Conservation (phyloP, 1,140 invertebrate species). For the Aphelenchoides fujianensis region DNA sequence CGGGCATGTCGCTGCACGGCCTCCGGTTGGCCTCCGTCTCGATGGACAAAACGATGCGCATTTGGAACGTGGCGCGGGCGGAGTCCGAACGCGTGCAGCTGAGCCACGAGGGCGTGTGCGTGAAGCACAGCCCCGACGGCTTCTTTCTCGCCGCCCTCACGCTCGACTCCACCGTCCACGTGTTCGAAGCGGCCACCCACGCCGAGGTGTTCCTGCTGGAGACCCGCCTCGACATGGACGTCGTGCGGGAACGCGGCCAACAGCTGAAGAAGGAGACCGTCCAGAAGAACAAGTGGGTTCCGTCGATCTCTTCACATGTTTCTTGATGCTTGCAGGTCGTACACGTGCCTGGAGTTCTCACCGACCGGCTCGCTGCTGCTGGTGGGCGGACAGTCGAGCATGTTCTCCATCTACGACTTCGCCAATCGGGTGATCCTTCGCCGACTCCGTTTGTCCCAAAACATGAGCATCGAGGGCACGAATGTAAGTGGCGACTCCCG, state of each 20-base stretch:
- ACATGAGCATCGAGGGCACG: conserved; percentile 44
- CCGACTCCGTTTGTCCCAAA: conserved; percentile 33
- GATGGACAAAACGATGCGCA: conserved; percentile 45
- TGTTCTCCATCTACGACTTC: conserved; percentile 46
- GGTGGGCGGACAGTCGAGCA: conserved; percentile 49
- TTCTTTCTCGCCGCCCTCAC: conserved; percentile 41
- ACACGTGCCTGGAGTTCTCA: conserved; percentile 48
- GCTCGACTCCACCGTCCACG: conserved; percentile 42
- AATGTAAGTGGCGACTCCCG: conserved; percentile 25
- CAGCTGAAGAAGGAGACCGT: conserved; percentile 39
- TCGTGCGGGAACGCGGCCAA: conserved; percentile 29
- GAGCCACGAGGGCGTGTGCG: conserved; percentile 42
- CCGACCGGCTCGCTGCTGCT: conserved; percentile 36
- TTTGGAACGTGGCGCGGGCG: conserved; percentile 38
- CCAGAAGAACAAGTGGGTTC: conserved; percentile 40
- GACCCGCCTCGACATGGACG: conserved; percentile 45
- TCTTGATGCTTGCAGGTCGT: conserved; percentile 44
- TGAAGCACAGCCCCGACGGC: conserved; percentile 49
- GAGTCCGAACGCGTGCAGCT: conserved; percentile 43
- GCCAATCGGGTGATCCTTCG: conserved; percentile 32
- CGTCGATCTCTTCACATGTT: not conserved
- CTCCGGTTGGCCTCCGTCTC: conserved; percentile 35
- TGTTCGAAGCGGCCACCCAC: conserved; percentile 36
- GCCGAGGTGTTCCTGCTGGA: conserved; percentile 42
- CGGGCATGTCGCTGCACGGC: conserved; percentile 25